These are phyloP conservation scores for Baryphthengus martii DNA, from an alignment of 2,113 vertebrate genomes.

Conservation along the genomic window DNA sequence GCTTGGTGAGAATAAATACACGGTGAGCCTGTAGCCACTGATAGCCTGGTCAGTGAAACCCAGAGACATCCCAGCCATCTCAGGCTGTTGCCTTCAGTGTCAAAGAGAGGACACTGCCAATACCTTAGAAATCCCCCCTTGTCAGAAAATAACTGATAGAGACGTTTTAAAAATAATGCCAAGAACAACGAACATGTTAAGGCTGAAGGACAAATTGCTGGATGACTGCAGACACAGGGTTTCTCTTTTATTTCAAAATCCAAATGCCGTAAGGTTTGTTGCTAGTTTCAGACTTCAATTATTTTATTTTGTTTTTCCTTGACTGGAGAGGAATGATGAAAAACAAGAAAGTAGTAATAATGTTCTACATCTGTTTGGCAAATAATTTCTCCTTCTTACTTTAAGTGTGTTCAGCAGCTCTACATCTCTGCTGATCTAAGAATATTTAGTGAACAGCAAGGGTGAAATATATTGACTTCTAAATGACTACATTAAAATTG, in stretches of 20 bases:
- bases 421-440: neutral
- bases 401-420: neutral
- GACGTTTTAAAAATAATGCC: neutral
- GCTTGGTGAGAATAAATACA: neutral
- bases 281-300: neutral
- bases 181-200: neutral
- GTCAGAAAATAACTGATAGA: neutral
- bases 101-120: neutral
- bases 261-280: neutral
- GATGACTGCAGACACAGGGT: neutral
- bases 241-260: constrained; percentile 23
- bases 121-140: constrained; percentile 14
- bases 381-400: neutral
- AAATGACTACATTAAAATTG: constrained; percentile 1
- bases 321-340: constrained; percentile 3
- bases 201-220: neutral
- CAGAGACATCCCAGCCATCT: neutral
- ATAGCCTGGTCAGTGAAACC: neutral
- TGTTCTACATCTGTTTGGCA: constrained; percentile 52
- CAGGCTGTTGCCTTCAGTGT: neutral
- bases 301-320: constrained; percentile 4
- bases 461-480: constrained; percentile 22
- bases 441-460: neutral
- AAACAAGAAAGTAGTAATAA: constrained; percentile 44
- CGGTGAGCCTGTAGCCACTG: neutral